Conservation (phyloP, 2,888 invertebrate genomes). For the Melanchra persicariae region DNA sequence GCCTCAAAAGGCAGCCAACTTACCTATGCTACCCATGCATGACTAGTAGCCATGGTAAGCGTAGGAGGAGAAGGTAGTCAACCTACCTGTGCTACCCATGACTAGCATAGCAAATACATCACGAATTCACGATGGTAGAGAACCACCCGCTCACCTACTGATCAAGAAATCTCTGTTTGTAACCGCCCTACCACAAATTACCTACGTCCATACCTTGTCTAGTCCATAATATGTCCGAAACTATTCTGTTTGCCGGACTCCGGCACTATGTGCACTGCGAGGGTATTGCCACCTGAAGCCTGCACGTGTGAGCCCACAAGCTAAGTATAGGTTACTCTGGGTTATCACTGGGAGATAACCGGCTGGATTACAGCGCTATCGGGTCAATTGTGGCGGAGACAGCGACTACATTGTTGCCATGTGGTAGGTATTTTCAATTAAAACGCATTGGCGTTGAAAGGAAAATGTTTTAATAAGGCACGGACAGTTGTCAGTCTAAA, state of each 20-base stretch:
- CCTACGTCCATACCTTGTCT: neutral
- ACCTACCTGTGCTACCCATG: no score
- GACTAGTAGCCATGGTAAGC: no score
- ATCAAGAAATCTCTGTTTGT: neutral
- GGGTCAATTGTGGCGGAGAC: neutral
- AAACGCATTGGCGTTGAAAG: neutral
- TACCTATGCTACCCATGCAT: no score
- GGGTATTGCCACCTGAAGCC: slow-evolving; percentile 5
- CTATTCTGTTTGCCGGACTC: neutral
- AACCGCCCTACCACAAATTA: no score
- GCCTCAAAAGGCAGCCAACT: no score
- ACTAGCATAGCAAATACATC: no score
- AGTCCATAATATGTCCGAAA: neutral
- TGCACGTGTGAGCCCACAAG: slow-evolving; percentile 36
- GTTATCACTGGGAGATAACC: slow-evolving; percentile 40
- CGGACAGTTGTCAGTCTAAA: neutral
- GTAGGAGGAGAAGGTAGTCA: no score
- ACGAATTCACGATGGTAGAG: no score
- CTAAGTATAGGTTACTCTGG: slow-evolving; percentile 4
- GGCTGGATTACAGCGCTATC: slow-evolving; percentile 47
- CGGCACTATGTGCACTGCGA: neutral
- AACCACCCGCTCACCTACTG: neutral
- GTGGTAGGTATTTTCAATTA: neutral
- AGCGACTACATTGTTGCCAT: slow-evolving; percentile 18
- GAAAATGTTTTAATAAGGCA: neutral